phyloP scores from a whole-genome alignment of 2,888 invertebrate genomes.

The Vandiemenella viatica region DNA sequence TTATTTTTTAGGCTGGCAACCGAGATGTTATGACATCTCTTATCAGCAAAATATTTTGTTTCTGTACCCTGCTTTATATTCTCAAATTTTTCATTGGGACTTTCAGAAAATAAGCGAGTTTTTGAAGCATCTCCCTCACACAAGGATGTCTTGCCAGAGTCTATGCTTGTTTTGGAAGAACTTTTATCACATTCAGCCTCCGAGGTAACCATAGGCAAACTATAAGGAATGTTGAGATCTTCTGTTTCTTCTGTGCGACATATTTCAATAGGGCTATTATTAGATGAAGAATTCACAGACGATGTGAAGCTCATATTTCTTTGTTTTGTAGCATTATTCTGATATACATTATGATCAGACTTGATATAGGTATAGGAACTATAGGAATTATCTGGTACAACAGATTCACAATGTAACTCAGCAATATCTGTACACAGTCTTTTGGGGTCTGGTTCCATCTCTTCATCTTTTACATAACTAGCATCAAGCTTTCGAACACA shows the following conservation, averaged over 20 bases:
- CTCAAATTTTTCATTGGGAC: not conserved
- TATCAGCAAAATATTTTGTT: not conserved
- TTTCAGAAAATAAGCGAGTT: not conserved
- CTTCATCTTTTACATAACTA: not conserved
- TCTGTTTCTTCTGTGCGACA: no score
- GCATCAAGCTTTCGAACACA: not conserved
- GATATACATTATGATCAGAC: no score
- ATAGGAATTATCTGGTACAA: no score
- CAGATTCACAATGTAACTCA: no score
- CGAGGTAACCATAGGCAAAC: no score
- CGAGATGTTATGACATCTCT: no score
- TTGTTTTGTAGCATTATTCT: no score
- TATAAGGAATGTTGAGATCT: no score
- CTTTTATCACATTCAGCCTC: not conserved
- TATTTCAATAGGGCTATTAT: no score
- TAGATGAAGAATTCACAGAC: no score
- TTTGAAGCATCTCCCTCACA: not conserved
- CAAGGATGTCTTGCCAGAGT: not conserved
- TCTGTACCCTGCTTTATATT: not conserved
- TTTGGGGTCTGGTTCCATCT: not conserved
- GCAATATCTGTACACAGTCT: not conserved
- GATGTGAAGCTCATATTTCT: no score
- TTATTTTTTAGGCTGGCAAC: not conserved
- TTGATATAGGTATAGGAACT: no score
- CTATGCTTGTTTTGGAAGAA: not conserved